phyloP scores from a whole-genome alignment of 2,888 invertebrate genomes.

The Cloeon dipterum region DNA sequence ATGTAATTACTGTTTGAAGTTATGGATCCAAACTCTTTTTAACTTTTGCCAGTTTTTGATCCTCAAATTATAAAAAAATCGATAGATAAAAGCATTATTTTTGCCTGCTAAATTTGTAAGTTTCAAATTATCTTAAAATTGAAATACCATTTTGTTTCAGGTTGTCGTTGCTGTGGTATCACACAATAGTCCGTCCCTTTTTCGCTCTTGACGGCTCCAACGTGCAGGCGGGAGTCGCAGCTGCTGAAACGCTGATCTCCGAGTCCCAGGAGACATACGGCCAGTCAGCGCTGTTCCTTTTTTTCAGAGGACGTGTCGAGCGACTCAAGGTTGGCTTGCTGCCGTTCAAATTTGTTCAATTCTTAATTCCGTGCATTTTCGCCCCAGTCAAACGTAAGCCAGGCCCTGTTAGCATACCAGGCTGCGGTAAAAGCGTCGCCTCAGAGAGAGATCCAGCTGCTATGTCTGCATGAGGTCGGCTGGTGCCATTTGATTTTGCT shows the following conservation, averaged over 20 bases:
- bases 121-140: not conserved
- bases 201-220: slow-evolving; percentile 37
- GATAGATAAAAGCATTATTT: not conserved
- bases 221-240: slow-evolving; percentile 29
- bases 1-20: too few relatives aligned
- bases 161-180: slow-evolving; percentile 38
- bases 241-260: slow-evolving; percentile 24
- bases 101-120: not conserved
- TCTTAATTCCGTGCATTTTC: too few relatives aligned
- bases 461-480: slow-evolving; percentile 36
- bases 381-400: slow-evolving; percentile 33
- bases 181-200: slow-evolving; percentile 41
- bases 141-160: slow-evolving; percentile 13
- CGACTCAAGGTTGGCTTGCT: slow-evolving; percentile 29
- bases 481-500: slow-evolving; percentile 40
- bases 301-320: slow-evolving; percentile 36
- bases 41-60: too few relatives aligned
- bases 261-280: slow-evolving; percentile 29
- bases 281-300: slow-evolving; percentile 37
- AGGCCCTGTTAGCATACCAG: slow-evolving; percentile 30
- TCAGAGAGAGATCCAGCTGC: slow-evolving; percentile 36
- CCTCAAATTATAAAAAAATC: too few relatives aligned
- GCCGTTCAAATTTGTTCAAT: too few relatives aligned
- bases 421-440: slow-evolving; percentile 28
- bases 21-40: too few relatives aligned